Base-by-base conservation (phyloP, 2,797 vertebrate genomes). In the Mus spretus region DNA sequence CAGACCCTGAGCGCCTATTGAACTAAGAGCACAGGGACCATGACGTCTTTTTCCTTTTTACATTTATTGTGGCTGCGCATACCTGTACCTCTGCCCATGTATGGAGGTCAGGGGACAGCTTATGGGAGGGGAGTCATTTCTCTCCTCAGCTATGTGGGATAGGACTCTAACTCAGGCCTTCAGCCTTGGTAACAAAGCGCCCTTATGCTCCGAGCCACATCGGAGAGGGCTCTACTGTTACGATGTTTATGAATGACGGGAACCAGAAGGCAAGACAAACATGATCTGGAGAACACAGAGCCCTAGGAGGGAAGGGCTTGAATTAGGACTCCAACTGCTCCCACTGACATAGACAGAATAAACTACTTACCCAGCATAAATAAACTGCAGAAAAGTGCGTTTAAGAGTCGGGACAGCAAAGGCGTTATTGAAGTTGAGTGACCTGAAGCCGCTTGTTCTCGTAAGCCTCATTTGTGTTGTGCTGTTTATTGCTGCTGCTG, bases 361-460 rank as follows among this genome's bases (percentile, higher is more conserved):
- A 86, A 59, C 19, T 31, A 44, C 79, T 92, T 40, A 31, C 82
- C 91, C 20, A 83, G 55, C 59, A 34, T 44, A 6, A 13, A 26
- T 85, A 90, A 90, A 85, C 53, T 75, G 83, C 78, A 78, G 84
- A 81, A 6, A 63, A 50, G 83, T 59, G 55, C 50, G 65, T 90
- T 81, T 57, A 67, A 72, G 82, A 72, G 67, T 79, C 77, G 82
- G 31, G 57, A 87, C 82, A 80, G 78, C 20, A 63, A 94, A 70
- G 55, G 31, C 28, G 34, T 86, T 86, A 86, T 22, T 89, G 40
- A 96, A 94, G 70, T 74, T 72, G 63, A 84, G 55, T 89, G 79
- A 78, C 65, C 87, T 50, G 94, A 81, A 65, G 63, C 37, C 74
- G 59, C 40, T 96, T 92, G 28, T 84, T 84, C 77, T 78, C 83